Base-by-base conservation (phyloP, 2,888 invertebrate genomes). In the Drosophila parthenogenetica region DNA sequence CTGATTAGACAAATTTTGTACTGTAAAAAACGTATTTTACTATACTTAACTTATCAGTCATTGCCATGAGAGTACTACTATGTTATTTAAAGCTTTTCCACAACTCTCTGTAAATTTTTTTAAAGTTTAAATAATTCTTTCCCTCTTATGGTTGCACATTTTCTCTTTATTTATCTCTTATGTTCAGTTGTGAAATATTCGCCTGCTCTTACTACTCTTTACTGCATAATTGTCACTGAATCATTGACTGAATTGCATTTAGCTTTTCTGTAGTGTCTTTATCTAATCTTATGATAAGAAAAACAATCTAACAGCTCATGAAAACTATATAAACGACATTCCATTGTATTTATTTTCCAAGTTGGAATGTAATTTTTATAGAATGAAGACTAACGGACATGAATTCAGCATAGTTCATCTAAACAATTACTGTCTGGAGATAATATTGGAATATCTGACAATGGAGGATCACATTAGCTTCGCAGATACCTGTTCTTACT, bases 401-500 rank as follows among this genome's bases (percentile, higher is more conserved):
- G 10, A 13, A 14, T 5, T 37, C 25, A 5, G 10, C n/a, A 46
- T 48, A 45, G 2, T 37, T 10, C 32, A 43, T 13, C 37, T 45
- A 0, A 46, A 57, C 13, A 16, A 35, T 11, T 25, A 46, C 11
- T 48, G 46, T 17, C n/a, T 48, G 17, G 46, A 37, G 16, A 4
- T 3, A 2, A 62, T 69, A n/a, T 57, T 58, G 0, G 0, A 14
- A 0, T 55, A 45, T 39, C 19, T 61, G 10, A 29, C 17, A n/a
- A 32, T 40, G 1, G 11, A 25, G n/a, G 73, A 45, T 39, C 53
- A 32, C 14, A 35, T 75, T 0, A 16, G 37, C 35, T 73, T 73
- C 0, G 58, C 65, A 2, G 29, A 46, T 1, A 59, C 65, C 13
- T 69, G 70, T 11, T 2, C 11, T 0, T 11, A 32, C 2, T 62